These are phyloP conservation scores for Phortica variegata DNA, from an alignment of 1,140 invertebrate species.

Conservation along the genomic window DNA sequence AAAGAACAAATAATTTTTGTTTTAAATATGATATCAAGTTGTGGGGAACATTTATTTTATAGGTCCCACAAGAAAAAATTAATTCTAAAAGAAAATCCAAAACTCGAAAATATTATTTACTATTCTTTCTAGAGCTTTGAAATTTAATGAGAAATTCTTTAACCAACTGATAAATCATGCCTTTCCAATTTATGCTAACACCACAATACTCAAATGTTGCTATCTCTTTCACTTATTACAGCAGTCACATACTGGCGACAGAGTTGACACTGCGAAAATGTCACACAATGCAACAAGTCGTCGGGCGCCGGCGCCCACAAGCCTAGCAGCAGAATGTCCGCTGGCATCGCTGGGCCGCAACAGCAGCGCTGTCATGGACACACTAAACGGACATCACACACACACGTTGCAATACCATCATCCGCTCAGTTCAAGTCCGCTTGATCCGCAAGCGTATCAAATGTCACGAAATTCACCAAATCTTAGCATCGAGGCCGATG, in stretches of 20 bases:
- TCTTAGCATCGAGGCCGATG: constrained; percentile 34
- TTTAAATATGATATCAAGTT: not conserved
- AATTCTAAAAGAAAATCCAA: no score
- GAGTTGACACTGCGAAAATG: constrained; percentile 24
- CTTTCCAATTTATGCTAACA: no score
- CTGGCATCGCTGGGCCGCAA: constrained; percentile 63
- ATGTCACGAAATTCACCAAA: constrained; percentile 56
- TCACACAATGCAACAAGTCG: constrained; percentile 47
- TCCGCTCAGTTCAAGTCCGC: constrained; percentile 56
- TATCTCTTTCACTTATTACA: no score
- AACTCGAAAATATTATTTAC: not conserved
- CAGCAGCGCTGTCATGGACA: constrained; percentile 56
- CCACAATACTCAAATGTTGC: no score
- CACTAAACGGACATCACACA: constrained; percentile 27
- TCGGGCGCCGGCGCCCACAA: constrained; percentile 43
- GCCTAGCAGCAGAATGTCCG: constrained; percentile 61
- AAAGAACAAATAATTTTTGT: not conserved
- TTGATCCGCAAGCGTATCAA: constrained; percentile 57
- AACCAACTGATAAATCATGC: not conserved
- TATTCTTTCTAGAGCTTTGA: constrained; percentile 11
- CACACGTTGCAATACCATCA: constrained; percentile 48
- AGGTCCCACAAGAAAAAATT: no score
- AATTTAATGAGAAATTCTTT: constrained; percentile 11
- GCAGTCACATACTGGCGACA: no score
- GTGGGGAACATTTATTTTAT: not conserved